Percentiles rank a stretch among this genome's conserved stretches.
Evolutionary conservation across 2,113 vertebrate species (phyloP).

Genomic region (Delphinapterus leucas): DNA sequence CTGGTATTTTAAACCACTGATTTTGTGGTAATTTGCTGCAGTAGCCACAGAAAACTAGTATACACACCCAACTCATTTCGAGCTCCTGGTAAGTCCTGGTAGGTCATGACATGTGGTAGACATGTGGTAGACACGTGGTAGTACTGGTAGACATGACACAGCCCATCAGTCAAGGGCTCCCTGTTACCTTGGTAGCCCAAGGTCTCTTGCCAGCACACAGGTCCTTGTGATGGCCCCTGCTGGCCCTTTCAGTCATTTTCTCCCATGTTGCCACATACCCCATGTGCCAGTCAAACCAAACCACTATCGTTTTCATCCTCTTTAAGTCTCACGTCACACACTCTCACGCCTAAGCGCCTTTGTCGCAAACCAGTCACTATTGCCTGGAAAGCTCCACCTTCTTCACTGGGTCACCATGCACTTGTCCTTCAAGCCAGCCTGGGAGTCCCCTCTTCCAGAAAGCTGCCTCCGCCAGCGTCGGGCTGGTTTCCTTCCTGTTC

Average conservation of each 20-base stretch:
- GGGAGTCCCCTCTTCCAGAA: neutral
- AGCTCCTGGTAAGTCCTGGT: neutral
- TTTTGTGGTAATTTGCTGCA: neutral
- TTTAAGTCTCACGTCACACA: neutral
- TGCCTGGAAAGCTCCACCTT: neutral
- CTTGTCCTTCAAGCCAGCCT: neutral
- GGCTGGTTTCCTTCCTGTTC: neutral
- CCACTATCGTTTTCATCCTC: neutral
- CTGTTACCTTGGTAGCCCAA: neutral
- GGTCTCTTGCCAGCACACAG: neutral
- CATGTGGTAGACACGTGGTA: too few relatives aligned
- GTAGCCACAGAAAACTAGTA: neutral
- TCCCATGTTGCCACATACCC: rapidly evolving
- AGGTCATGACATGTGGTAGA: neutral
- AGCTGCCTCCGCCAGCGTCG: neutral
- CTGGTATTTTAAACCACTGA: neutral
- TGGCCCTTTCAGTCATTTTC: neutral
- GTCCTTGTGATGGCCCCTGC: neutral
- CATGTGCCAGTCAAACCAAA: neutral
- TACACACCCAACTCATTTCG: neutral
- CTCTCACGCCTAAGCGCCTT: neutral
- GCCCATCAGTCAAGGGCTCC: neutral
- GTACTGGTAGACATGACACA: too few relatives aligned
- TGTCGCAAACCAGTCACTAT: neutral
- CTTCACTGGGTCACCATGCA: neutral